Conservation (phyloP, 2,797 vertebrate species). For the Anguilla pacifica region DNA sequence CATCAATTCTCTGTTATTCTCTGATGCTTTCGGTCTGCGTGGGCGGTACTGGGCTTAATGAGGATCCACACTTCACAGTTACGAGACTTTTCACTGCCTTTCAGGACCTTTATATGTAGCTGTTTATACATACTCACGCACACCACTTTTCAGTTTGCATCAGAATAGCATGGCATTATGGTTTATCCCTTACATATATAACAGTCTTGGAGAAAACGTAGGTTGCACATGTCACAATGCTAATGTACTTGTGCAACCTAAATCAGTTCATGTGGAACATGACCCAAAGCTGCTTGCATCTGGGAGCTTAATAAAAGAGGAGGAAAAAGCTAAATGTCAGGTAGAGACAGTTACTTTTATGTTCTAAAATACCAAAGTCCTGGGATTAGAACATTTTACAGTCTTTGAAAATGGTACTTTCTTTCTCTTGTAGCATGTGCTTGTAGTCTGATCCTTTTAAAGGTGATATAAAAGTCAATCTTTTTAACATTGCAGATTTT, state of each 20-base stretch:
- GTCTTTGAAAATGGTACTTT: not conserved
- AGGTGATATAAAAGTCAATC: not conserved
- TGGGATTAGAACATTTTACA: not conserved
- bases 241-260: not conserved
- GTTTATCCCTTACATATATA: no score
- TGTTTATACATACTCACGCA: not conserved
- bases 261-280: constrained; percentile 26
- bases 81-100: not conserved
- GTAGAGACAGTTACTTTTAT: constrained; percentile 3
- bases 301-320: constrained; percentile 20
- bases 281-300: constrained; percentile 3
- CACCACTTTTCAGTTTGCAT: not conserved
- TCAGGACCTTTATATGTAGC: not conserved
- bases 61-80: not conserved
- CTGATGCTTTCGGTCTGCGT: not conserved
- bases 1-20: not conserved
- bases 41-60: not conserved
- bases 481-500: not conserved
- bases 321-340: constrained; percentile 26
- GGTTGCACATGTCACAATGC: not conserved
- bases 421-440: not conserved
- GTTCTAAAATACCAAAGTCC: constrained; percentile 1
- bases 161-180: no score
- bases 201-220: not conserved
- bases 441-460: not conserved